Percentiles rank a stretch among this genome's conserved stretches.
Conservation (phyloP, 2,113 vertebrate genomes). For the Megaleporinus macrocephalus region DNA sequence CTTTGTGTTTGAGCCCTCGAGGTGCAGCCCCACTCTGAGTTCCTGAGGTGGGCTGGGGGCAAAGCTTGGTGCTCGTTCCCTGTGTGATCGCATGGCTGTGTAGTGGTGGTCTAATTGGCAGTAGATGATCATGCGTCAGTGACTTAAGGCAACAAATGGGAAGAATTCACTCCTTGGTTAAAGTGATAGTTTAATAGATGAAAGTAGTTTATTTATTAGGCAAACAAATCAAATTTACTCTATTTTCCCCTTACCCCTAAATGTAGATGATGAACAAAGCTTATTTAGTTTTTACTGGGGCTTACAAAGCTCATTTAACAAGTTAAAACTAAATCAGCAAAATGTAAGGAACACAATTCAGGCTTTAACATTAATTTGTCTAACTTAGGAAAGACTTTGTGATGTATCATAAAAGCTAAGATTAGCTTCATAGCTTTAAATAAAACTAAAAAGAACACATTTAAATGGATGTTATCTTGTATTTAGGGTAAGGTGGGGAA, state of each 20-base stretch:
- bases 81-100: conserved; percentile 56
- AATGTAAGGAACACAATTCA: not conserved
- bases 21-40: conserved; percentile 9
- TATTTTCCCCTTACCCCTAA: not conserved
- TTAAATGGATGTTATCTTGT: not conserved
- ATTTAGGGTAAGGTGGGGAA: not conserved
- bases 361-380: not conserved
- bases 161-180: not conserved
- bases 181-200: not conserved
- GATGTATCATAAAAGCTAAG: too few relatives aligned
- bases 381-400: too few relatives aligned
- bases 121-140: not conserved
- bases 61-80: conserved; percentile 50
- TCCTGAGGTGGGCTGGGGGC: conserved; percentile 31
- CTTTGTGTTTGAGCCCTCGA: conserved; percentile 68
- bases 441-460: not conserved
- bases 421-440: not conserved
- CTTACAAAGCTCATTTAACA: not conserved
- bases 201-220: not conserved
- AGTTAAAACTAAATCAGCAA: not conserved
- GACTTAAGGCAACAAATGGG: not conserved
- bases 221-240: not conserved
- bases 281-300: not conserved
- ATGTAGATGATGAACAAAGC: not conserved
- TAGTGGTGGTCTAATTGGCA: conserved; percentile 34